phyloP scores from a whole-genome alignment of 2,113 vertebrate genomes.

The Calypte anna region DNA sequence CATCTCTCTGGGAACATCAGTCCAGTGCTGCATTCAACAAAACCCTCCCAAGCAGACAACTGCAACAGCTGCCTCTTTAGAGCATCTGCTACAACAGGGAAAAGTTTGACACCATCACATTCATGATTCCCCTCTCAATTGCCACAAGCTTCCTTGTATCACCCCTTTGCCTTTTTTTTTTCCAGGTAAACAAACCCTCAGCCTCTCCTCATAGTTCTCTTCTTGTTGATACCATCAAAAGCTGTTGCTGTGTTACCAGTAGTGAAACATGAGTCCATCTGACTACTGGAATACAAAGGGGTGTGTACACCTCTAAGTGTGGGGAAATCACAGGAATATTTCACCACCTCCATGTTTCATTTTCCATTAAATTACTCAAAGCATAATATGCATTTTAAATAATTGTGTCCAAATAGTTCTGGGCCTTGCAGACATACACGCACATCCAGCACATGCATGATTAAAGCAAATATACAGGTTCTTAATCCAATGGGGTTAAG shows the following conservation, averaged over 20 bases:
- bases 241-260: neutral
- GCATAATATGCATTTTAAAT: neutral
- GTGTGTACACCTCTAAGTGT: rapidly evolving
- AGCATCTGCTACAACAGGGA: neutral
- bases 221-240: neutral
- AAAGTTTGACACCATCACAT: neutral
- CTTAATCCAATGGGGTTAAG: neutral
- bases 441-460: neutral
- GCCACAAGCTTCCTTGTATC: neutral
- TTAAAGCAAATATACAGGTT: neutral
- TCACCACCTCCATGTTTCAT: neutral
- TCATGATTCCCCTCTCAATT: neutral
- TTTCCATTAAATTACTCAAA: neutral
- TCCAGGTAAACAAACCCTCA: neutral
- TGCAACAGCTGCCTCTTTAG: neutral
- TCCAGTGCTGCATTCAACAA: neutral
- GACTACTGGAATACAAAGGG: neutral
- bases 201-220: neutral
- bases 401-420: neutral
- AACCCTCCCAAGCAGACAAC: neutral
- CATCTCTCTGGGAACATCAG: neutral
- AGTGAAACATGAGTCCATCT: neutral
- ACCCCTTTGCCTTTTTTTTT: neutral
- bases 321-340: neutral
- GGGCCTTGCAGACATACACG: neutral